Base-by-base conservation (phyloP, 2,113 vertebrate species). In the Eublepharis macularius region DNA sequence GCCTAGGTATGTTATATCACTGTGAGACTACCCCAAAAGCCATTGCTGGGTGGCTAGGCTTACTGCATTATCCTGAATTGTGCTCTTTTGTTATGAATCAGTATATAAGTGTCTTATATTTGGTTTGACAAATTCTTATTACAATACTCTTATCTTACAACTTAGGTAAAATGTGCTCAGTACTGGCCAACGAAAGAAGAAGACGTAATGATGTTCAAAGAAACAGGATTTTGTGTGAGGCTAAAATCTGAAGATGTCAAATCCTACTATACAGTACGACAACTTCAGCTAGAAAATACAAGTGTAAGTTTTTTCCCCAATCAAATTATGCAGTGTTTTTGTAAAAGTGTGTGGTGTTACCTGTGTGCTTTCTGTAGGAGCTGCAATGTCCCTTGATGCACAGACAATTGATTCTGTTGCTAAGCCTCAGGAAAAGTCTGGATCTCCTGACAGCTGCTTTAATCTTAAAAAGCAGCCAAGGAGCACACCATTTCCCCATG, bases 101-200 rank as follows among this genome's bases (percentile, higher is more conserved):
- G 34, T 54, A 32, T 43, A 45, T 51, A 4, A 5, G 21, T 54
- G 1, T 43, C 34, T 34, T 32, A 21, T 10, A 63, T 41, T n/a
- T 13, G 60, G 17, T 63, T 12, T 72, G 32, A 54, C 36, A 72
- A 57, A 72, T 17, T 43, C 2, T 54, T 72, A 36, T 68, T 69
- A 4, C 11, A 77, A n/a, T 82, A n/a, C 32, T 76, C 9, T 77
- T n/a, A 49, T 36, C 34, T 79, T 83, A 49, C 39, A 32, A 82
- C 76, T 81, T 94, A 99, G 98, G 98, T 99, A 93, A 99, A 99
- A 90, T 99, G 99, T 96, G 98, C 98, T 26, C 98, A 99, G 54
- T 99, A 99, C 94, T 99, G 99, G 98, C 99, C 99, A 41, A 98
- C 97, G 63, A 94, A 94, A 84, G 96, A 98, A 78, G 97, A 98